Evolutionary conservation across 2,797 vertebrate genomes (phyloP).

Genomic region (Oophaga sylvatica): DNA sequence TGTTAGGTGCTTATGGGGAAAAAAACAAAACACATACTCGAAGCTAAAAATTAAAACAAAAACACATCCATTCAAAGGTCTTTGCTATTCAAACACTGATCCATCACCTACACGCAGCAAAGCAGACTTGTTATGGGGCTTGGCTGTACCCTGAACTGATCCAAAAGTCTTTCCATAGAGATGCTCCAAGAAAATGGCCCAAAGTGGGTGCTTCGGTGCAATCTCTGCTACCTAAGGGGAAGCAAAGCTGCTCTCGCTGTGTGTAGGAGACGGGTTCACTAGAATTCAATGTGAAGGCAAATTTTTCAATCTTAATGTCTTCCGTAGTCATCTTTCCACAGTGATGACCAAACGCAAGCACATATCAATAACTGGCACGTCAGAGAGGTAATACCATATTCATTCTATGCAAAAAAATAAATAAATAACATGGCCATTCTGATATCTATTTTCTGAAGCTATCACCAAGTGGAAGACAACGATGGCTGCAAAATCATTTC

Average conservation of each 20-base stretch:
- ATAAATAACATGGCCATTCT: slow-evolving; percentile 64
- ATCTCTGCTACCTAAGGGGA: background rate
- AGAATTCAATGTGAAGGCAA: background rate
- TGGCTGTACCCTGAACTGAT: background rate
- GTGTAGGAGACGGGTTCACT: background rate
- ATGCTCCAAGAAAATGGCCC: background rate
- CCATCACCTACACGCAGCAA: background rate
- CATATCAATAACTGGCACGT: slow-evolving; percentile 67
- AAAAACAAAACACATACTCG: slow-evolving; percentile 51
- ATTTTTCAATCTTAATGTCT: background rate
- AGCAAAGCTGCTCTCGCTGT: background rate
- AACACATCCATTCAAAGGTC: slow-evolving; percentile 73
- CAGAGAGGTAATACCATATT: slow-evolving; percentile 69
- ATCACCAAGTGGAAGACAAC: slow-evolving; percentile 79
- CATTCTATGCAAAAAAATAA: slow-evolving; percentile 62
- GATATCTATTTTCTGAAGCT: slow-evolving; percentile 67
- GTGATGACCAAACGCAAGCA: background rate
- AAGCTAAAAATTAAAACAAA: slow-evolving; percentile 52
- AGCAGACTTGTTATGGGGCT: background rate
- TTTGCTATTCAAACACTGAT: slow-evolving; percentile 55
- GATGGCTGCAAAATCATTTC: slow-evolving; percentile 70
- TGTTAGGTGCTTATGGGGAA: slow-evolving; percentile 58
- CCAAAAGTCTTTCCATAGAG: background rate
- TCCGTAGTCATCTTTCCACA: background rate
- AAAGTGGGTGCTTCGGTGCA: background rate